Base-by-base conservation (phyloP, 2,888 invertebrate species). In the Ernsta delagoae region DNA sequence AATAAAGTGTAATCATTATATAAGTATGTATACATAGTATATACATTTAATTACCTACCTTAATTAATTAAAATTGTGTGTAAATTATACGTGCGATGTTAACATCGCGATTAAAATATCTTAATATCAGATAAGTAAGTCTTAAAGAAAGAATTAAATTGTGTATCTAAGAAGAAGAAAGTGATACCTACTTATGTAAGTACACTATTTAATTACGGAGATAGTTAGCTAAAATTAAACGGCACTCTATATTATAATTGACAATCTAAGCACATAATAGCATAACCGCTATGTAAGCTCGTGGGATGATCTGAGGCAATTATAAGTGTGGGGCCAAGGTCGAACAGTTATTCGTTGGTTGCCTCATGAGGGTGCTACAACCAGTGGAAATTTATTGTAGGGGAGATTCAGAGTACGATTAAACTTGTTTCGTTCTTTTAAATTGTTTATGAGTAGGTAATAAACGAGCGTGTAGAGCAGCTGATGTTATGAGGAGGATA, bases 271-370 rank as follows among this genome's bases (percentile, higher is more conserved):
- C 72, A 60, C 65, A 71, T 74, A 74, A 74, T 72, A 67, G 65
- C 67, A 67, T 70, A 75, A 74, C 71, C 69, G 68, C 71, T 70
- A 72, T 67, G 71, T 72, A 77, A 77, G 77, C 84, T 82, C 86
- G 83, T 85, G 87, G 83, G 88, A 86, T 75, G 77, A 72, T 73
- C 75, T 81, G 80, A 77, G 81, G 76, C 81, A 82, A 85, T 82
- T 83, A 81, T 79, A 82, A 81, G 24, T 84, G 83, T 75, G 75
- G 75, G 78, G 75, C 77, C 88, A 89, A 90, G 90, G 90, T 81
- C 86, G 77, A 24, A 45, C 66, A 75, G 78, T 76, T 74, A 75
- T 43, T 72, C 73, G 50, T 59, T 16, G 12, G 50, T 59, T 65
- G 36, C 57, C 57, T 57, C 61, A 36, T 60, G 12, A 12, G 50